Base-by-base conservation (phyloP, 2,888 invertebrate genomes). In the Digitonthophagus gazella region DNA sequence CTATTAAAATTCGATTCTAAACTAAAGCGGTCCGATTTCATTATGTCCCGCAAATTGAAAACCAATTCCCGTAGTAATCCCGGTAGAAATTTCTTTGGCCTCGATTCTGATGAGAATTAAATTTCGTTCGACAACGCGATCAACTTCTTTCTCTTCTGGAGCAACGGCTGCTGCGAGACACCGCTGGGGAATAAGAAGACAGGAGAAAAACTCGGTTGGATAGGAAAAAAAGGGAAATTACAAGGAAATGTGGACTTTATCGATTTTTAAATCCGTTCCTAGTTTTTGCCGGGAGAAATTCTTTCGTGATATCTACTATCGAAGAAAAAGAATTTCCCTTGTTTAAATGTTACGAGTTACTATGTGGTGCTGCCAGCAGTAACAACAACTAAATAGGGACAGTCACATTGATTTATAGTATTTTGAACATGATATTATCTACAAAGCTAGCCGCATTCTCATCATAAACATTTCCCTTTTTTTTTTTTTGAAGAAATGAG, bases 21-120 rank as follows among this genome's bases (percentile, higher is more conserved):
- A 58, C 22, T 18, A 28, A 64, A 67, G 66, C 20, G 69, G 66
- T 63, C 64, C 67, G 69, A 69, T 69, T 69, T 69, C 66, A 69
- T 69, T 69, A 67, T 61, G 63, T 64, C 55, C 28, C 67, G 69
- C 67, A 66, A 69, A 69, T 69, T 66, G 69, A 69, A 69, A 69
- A 69, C 69, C 69, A 67, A 69, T 69, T 69, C 67, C 69, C 57
- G 56, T 58, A 67, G 67, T 67, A 69, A 69, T 67, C 67, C 66
- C 61, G 19, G 61, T 20, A 61, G 16, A 61, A 61, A 61, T 61
- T 61, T 61, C 61, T 61, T 61, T 20, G 18, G 18, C 18, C 64
- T 67, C 22, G 44, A 64, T 44, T 19, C 67, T 57, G 65, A 69
- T 66, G 69, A 58, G 66, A 69, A 69, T 69, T 64, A 67, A 67